Evolutionary conservation across 2,113 vertebrate genomes (phyloP).

Genomic region (Burhinus oedicnemus): DNA sequence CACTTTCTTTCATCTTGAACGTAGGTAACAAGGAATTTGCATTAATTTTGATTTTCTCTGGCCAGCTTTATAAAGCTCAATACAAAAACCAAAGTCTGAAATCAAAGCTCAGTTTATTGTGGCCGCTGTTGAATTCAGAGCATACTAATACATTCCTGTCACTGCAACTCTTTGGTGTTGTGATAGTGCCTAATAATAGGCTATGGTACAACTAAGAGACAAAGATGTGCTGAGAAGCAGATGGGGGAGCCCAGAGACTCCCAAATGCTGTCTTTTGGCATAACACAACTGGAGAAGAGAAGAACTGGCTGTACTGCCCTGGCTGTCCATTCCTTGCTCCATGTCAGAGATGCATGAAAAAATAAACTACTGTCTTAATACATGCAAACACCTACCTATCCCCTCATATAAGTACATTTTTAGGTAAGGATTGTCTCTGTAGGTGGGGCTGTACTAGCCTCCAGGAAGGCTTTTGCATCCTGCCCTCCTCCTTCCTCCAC

Average conservation of each 20-base stretch:
- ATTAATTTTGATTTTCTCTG: background rate
- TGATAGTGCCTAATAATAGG: too few relatives aligned
- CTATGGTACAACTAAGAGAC: background rate
- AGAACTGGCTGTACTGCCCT: background rate
- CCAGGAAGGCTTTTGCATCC: background rate
- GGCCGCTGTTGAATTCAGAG: background rate
- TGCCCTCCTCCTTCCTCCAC: background rate
- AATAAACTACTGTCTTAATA: background rate
- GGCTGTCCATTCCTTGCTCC: too few relatives aligned
- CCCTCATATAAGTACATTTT: background rate
- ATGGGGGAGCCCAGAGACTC: background rate
- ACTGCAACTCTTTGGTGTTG: background rate
- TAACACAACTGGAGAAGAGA: background rate
- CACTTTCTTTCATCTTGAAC: background rate
- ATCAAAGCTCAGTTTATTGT: background rate
- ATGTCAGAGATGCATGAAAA: background rate
- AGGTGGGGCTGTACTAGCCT: background rate
- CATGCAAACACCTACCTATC: background rate
- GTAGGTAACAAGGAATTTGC: background rate
- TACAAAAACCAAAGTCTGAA: background rate
- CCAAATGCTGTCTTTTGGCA: accelerated
- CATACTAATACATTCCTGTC: background rate
- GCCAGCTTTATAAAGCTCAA: background rate
- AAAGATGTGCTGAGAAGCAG: background rate
- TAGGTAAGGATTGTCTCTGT: background rate